Evolutionary conservation across 2,888 invertebrate species (phyloP).

Genomic region (Micropterix aruncella): DNA sequence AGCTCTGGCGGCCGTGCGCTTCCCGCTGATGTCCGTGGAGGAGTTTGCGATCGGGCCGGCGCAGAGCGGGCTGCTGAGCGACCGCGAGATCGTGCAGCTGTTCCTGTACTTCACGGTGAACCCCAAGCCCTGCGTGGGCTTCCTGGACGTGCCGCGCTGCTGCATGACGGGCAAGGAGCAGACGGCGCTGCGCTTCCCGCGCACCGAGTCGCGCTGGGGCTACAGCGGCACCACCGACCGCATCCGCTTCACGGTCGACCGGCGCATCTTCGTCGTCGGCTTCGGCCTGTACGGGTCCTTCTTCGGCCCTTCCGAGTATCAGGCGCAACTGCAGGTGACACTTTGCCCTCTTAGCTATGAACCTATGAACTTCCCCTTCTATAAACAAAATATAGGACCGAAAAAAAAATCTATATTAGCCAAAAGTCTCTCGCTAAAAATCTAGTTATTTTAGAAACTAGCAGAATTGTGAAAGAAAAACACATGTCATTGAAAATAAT

Average conservation of each 20-base stretch:
- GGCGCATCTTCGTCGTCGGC: constrained; percentile 68
- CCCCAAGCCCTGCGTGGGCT: constrained; percentile 61
- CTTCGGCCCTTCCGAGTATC: constrained; percentile 64
- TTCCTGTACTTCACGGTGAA: constrained; percentile 59
- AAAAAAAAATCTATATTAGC: too few relatives aligned
- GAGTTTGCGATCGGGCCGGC: constrained; percentile 71
- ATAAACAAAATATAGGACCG: too few relatives aligned
- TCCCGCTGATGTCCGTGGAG: constrained; percentile 74
- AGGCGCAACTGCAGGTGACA: constrained; percentile 48
- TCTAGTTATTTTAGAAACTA: too few relatives aligned
- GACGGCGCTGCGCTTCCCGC: constrained; percentile 55
- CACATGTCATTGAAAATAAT: too few relatives aligned
- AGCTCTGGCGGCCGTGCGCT: constrained; percentile 59
- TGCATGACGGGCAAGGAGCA: constrained; percentile 69
- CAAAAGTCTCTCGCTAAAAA: too few relatives aligned
- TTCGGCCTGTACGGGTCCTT: constrained; percentile 77
- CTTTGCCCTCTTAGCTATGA: too few relatives aligned
- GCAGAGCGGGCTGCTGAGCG: constrained; percentile 59
- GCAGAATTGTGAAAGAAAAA: too few relatives aligned
- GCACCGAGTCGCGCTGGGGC: constrained; percentile 71
- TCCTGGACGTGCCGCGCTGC: constrained; percentile 56
- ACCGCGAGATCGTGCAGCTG: constrained; percentile 60
- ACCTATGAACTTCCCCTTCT: too few relatives aligned
- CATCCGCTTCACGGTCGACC: constrained; percentile 69
- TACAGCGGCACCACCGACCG: constrained; percentile 73